Conservation (phyloP, 2,113 vertebrate species). For the Tragelaphus buxtoni region DNA sequence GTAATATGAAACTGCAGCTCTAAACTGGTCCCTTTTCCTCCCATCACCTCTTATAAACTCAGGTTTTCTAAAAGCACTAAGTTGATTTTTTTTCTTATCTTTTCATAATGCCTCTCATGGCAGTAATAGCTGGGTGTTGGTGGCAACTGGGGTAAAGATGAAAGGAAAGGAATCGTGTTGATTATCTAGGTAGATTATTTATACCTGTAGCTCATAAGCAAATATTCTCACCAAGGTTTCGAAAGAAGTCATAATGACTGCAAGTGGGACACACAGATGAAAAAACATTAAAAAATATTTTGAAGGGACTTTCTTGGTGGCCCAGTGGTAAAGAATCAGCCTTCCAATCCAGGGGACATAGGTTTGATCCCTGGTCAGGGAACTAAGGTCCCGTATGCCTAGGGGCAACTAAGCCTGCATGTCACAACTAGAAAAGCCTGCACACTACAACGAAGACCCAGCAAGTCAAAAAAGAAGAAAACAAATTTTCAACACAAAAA, state of each 20-base stretch:
- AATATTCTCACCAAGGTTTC: constrained; percentile 18
- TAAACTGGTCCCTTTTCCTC: not conserved
- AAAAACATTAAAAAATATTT: constrained; percentile 13
- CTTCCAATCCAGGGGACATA: not conserved
- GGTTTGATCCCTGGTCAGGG: not conserved
- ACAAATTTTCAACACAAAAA: constrained; percentile 1
- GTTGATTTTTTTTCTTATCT: not conserved
- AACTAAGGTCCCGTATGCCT: not conserved
- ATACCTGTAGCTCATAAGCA: not conserved
- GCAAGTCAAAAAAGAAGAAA: not conserved
- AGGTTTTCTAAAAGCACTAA: not conserved
- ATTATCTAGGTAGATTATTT: not conserved
- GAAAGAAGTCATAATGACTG: not conserved
- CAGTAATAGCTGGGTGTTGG: not conserved
- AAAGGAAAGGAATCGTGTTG: not conserved
- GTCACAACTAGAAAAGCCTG: not conserved
- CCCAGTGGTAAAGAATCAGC: not conserved
- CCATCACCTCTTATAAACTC: not conserved
- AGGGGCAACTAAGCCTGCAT: not conserved
- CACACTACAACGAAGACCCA: not conserved
- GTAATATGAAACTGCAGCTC: not conserved
- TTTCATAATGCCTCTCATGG: not conserved
- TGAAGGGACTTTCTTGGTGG: not conserved
- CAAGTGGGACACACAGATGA: not conserved
- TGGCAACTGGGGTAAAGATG: not conserved